Conservation (phyloP, 2,113 vertebrate genomes). For the Microcebus lehilahytsara region DNA sequence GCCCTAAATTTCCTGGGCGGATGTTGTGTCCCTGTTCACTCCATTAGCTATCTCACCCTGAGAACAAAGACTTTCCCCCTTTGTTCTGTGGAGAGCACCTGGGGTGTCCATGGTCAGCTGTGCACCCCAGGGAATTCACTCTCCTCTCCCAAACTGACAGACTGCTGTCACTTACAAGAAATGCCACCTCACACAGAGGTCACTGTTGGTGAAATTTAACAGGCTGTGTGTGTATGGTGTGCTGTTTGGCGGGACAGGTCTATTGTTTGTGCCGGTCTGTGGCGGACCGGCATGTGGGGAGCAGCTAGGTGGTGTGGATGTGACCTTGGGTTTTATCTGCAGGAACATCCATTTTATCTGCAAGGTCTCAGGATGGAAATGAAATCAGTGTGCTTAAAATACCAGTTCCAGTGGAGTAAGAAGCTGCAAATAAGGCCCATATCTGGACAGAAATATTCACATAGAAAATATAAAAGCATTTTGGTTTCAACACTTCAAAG, state of each 20-base stretch:
- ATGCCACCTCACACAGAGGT: neutral
- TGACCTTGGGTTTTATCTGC: neutral
- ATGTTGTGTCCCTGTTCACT: neutral
- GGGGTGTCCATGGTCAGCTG: neutral
- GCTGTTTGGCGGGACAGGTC: neutral
- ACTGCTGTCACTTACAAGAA: neutral
- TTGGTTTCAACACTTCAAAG: neutral
- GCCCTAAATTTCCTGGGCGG: neutral
- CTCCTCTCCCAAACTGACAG: neutral
- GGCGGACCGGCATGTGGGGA: too few relatives aligned
- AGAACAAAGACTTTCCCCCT: neutral
- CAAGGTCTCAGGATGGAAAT: constrained; percentile 15
- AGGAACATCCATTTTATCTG: neutral
- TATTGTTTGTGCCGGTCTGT: neutral
- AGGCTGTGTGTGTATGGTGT: neutral
- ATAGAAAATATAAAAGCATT: neutral
- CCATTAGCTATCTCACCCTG: neutral
- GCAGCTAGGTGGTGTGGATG: neutral
- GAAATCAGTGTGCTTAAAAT: neutral
- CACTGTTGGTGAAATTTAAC: neutral
- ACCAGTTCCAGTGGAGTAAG: neutral
- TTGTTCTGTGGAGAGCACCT: too few relatives aligned
- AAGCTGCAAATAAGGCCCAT: neutral
- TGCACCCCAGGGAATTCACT: neutral
- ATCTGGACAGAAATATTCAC: neutral